Evolutionary conservation across 2,113 vertebrate species (phyloP).

Genomic region (Nyctibius bracteatus): DNA sequence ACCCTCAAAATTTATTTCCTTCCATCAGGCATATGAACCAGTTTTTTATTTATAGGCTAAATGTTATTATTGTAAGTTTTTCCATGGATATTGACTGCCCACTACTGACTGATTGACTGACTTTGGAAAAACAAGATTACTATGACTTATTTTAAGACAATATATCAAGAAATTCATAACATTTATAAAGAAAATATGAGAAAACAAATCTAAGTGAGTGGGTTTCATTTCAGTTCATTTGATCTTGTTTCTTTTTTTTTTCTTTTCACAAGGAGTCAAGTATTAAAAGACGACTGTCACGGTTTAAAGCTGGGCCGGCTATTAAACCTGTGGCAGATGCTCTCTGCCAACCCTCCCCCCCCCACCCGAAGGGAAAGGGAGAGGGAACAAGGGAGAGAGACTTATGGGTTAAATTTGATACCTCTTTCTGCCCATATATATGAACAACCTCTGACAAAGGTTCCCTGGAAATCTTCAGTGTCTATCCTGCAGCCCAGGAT

Average conservation of each 20-base stretch:
- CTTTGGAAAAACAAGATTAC: neutral
- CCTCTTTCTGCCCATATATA: neutral
- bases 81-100: neutral
- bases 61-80: neutral
- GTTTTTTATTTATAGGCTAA: conserved; percentile 1
- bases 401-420: neutral
- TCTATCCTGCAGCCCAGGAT: neutral
- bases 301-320: too few species aligned
- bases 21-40: neutral
- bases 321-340: too few species aligned
- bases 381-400: too few species aligned
- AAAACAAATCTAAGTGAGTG: neutral
- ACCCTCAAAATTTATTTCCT: conserved; percentile 20
- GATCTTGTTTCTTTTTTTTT: neutral
- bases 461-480: neutral
- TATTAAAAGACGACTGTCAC: neutral
- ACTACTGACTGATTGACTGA: neutral
- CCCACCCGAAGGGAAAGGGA: too few species aligned
- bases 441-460: neutral
- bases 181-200: neutral
- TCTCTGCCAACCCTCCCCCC: too few species aligned
- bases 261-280: neutral
- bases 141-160: neutral
- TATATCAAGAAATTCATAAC: neutral
- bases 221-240: neutral